These are phyloP conservation scores for Thumatha senex DNA, from an alignment of 2,888 invertebrate species.

Conservation along the genomic window DNA sequence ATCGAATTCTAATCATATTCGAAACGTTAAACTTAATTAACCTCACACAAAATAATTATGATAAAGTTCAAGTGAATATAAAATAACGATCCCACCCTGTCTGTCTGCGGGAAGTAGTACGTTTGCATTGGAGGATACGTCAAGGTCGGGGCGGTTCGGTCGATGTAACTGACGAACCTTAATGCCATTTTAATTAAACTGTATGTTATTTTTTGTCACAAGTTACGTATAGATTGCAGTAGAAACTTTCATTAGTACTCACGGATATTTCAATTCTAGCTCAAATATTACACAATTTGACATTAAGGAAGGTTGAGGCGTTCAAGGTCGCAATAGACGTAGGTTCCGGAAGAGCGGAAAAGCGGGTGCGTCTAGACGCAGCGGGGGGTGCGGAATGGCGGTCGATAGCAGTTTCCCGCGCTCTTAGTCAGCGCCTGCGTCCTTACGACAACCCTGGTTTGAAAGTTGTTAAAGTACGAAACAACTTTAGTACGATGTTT, in stretches of 20 bases:
- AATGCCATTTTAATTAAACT: background rate
- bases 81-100: conserved; percentile 58
- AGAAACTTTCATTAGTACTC: background rate
- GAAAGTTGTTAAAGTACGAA: conserved; percentile 47
- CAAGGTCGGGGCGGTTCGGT: conserved; percentile 73
- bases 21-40: background rate
- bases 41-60: conserved; percentile 25
- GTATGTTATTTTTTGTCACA: no score
- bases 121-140: conserved; percentile 61
- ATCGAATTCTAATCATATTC: no score
- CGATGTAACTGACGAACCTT: conserved; percentile 63
- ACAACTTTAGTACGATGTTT: no score
- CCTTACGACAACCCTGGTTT: conserved; percentile 53
- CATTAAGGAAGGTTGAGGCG: conserved; percentile 80
- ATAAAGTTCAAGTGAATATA: conserved; percentile 42
- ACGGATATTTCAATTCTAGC: conserved; percentile 39
- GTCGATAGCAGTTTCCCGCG: conserved; percentile 83
- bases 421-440: conserved; percentile 75
- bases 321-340: conserved; percentile 79
- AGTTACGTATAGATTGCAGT: background rate
- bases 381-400: conserved; percentile 65
- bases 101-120: conserved; percentile 52
- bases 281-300: conserved; percentile 66
- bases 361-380: conserved; percentile 80
- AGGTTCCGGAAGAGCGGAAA: conserved; percentile 79